Evolutionary conservation across 2,888 invertebrate species (phyloP), one percentile per base, ranked within the genome.

Genomic region (Amorpha juglandis): DNA sequence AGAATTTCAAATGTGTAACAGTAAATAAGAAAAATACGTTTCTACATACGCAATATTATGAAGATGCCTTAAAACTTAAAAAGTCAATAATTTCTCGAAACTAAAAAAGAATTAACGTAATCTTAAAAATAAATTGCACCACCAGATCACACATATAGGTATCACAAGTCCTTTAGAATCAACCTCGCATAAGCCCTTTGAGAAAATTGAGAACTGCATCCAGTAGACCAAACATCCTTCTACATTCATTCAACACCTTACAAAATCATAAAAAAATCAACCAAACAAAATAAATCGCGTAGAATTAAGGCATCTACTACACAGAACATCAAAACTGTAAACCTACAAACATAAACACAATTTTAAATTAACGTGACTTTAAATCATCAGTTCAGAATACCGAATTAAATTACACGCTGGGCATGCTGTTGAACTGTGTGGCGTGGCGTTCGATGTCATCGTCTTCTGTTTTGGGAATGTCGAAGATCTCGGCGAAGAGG

Each of bases 401-500:
- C 1, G 27, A 27, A 27, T 27, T 3, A 27, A 27, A 3, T 27
- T 27, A 27, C 1, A 35, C 14, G 19, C 12, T 42, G 38, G 58
- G 11, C 16, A 35, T n/a, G 14, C 1, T n/a, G 9, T 47, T 12
- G 35, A 58, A 14, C 35, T 55, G 47, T 19, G 16, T 47, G 16
- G 35, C 9, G 9, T 35, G 21, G 58, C 55, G 55, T n/a, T 45
- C 51, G 45, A 35, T n/a, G 27, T 80, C 79, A 0, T 84, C 83
- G 12, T 87, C 90, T 2, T 86, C 87, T 4, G 68, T 66, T 71
- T 88, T 97, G 74, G 98, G 98, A 90, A 99, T 98, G 95, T 99
- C 99, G 92, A 98, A 99, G 78, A 99, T 98, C 92, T 99, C 99
- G 47, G 98, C 97, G 91, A 98, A 99, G 66, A 99, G 95, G 3